A percentile compares a stretch with the other conserved stretches of the same genome.
phyloP scores from a whole-genome alignment of 2,888 invertebrate species.

The Stegophylla sp. region DNA sequence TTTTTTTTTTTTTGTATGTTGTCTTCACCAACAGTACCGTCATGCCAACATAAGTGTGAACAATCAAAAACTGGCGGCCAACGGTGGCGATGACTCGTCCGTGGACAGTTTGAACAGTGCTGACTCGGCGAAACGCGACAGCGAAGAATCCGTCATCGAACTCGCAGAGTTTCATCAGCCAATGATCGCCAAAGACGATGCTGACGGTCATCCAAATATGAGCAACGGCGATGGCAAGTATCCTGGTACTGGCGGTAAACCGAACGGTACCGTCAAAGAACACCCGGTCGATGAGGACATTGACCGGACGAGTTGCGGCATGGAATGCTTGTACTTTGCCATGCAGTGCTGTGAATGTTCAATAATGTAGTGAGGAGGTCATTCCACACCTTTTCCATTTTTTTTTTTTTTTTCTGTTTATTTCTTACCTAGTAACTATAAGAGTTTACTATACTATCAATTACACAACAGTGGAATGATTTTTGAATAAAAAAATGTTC shows the following conservation, averaged over 20 bases:
- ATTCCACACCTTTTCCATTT: neutral
- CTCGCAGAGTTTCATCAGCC: constrained; percentile 37
- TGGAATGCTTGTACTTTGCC: constrained; percentile 54
- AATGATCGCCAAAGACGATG: constrained; percentile 49
- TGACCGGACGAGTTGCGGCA: constrained; percentile 45
- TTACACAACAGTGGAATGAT: neutral
- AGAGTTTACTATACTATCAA: constrained; percentile 5
- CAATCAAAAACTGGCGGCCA: constrained; percentile 41
- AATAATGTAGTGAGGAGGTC: constrained; percentile 28
- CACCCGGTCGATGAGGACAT: constrained; percentile 34
- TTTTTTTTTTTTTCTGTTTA: constrained; percentile 15
- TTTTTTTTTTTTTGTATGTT: neutral
- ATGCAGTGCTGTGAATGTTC: constrained; percentile 56
- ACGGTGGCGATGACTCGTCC: constrained; percentile 41
- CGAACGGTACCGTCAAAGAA: constrained; percentile 44
- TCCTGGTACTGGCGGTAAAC: constrained; percentile 25
- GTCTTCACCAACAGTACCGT: constrained; percentile 18
- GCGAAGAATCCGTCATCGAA: constrained; percentile 35
- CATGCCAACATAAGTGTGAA: constrained; percentile 34
- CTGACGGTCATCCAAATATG: constrained; percentile 29
- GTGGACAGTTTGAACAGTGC: constrained; percentile 51
- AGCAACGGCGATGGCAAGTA: constrained; percentile 48
- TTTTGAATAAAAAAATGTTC: constrained; percentile 5
- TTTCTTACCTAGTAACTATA: constrained; percentile 33
- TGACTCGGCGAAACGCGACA: constrained; percentile 44